These are phyloP conservation scores for Cygnus olor DNA, from an alignment of 2,797 vertebrate genomes.

Conservation along the genomic window DNA sequence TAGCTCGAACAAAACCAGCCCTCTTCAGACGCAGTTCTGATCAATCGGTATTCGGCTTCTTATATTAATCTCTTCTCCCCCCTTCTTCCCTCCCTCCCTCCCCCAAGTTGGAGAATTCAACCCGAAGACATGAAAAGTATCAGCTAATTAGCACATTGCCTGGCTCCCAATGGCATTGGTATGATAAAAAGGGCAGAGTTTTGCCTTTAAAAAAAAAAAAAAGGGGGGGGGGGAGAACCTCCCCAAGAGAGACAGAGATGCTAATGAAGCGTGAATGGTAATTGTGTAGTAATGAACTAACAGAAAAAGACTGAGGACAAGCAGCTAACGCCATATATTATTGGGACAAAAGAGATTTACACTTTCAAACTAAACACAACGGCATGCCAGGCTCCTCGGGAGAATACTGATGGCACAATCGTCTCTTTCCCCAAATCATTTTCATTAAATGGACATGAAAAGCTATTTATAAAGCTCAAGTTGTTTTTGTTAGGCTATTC, in stretches of 20 bases:
- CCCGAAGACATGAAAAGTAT: conserved; percentile 90
- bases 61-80: conserved; percentile 73
- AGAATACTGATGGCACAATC: conserved; percentile 90
- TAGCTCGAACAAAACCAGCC: conserved; percentile 47
- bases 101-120: conserved; percentile 78
- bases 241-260: conserved; percentile 91
- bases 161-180: conserved; percentile 88
- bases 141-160: conserved; percentile 97
- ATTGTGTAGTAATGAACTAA: conserved; percentile 99
- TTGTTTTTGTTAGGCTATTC: conserved; percentile 93
- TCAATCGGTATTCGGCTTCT: conserved; percentile 77
- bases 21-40: conserved; percentile 66
- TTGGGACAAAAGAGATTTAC: conserved; percentile 97
- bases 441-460: conserved; percentile 99
- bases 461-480: conserved; percentile 92
- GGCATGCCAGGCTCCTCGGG: conserved; percentile 87
- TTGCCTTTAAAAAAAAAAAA: conserved; percentile 79
- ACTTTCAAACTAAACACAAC: conserved; percentile 99
- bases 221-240: background rate
- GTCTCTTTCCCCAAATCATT: conserved; percentile 89
- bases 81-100: no score
- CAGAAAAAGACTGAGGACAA: conserved; percentile 97
- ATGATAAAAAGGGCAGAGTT: conserved; percentile 91
- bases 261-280: conserved; percentile 99
- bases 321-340: conserved; percentile 99